Conservation (phyloP, 2,113 vertebrate genomes). For the Coturnix japonica region DNA sequence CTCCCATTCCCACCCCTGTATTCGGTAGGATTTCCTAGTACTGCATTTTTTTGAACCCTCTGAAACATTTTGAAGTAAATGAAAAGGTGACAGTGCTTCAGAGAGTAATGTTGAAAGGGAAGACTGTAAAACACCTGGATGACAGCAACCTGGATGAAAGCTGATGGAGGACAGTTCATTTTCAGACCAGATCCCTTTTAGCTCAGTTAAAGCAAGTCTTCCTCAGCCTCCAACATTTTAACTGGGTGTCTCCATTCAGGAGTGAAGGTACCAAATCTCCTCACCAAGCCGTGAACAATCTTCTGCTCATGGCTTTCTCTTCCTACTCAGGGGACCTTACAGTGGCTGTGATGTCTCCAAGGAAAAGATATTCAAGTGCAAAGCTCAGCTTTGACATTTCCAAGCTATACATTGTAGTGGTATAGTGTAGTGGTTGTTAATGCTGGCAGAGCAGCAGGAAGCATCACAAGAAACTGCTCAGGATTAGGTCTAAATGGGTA, state of each 20-base stretch:
- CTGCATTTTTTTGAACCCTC: neutral
- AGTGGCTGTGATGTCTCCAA: neutral
- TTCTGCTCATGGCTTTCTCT: neutral
- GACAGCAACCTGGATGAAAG: constrained; percentile 40
- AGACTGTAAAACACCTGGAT: constrained; percentile 17
- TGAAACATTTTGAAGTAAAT: constrained; percentile 27
- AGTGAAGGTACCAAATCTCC: neutral
- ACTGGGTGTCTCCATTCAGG: neutral
- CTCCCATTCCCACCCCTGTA: neutral
- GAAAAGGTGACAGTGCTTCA: constrained; percentile 34
- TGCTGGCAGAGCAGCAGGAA: neutral
- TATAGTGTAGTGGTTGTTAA: neutral
- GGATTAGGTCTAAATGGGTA: neutral
- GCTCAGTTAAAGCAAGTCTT: constrained; percentile 19
- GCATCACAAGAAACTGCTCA: neutral
- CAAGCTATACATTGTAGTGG: neutral
- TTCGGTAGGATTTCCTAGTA: constrained; percentile 19
- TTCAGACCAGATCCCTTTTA: constrained; percentile 22
- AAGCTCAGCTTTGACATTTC: neutral
- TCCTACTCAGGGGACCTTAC: neutral
- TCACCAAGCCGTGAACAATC: neutral
- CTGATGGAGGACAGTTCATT: neutral
- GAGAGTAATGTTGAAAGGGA: constrained; percentile 22
- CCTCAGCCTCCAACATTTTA: neutral
- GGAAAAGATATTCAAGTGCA: neutral